Percentiles rank a stretch among this genome's conserved stretches.
Conservation (phyloP, 2,113 vertebrate species). For the Coptodon rendalli region DNA sequence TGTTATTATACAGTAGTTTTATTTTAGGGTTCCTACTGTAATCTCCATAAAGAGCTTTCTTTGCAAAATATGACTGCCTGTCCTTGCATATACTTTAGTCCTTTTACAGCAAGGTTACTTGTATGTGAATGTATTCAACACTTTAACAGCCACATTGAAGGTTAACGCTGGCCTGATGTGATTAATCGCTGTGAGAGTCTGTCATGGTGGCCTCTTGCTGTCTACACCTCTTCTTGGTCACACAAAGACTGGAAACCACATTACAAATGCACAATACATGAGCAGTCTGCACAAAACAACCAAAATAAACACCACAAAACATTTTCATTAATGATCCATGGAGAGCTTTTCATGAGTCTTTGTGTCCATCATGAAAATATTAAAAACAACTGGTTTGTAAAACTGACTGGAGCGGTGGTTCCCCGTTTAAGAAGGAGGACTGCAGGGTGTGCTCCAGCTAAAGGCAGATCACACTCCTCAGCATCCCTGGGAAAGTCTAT, state of each 20-base stretch:
- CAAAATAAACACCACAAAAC: not conserved
- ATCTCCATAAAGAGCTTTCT: not conserved
- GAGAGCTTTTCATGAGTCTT: not conserved
- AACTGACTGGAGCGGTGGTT: not conserved
- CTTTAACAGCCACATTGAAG: not conserved
- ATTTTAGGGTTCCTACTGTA: not conserved
- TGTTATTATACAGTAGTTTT: not conserved
- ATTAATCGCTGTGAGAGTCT: not conserved
- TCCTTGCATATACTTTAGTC: not conserved
- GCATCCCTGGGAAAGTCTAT: not conserved
- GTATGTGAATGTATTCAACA: not conserved
- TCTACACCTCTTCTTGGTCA: not conserved
- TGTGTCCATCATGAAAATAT: not conserved
- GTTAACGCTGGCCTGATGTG: not conserved
- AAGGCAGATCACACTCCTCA: not conserved
- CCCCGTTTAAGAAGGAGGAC: not conserved
- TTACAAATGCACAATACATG: not conserved
- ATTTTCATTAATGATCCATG: not conserved
- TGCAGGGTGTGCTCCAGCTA: not conserved
- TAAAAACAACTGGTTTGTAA: not conserved
- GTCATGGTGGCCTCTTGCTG: not conserved
- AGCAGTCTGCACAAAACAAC: not conserved
- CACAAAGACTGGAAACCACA: not conserved
- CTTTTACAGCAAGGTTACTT: not conserved
- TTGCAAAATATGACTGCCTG: not conserved